phyloP scores from a whole-genome alignment of 2,113 vertebrate species.

The Alethe castanea region DNA sequence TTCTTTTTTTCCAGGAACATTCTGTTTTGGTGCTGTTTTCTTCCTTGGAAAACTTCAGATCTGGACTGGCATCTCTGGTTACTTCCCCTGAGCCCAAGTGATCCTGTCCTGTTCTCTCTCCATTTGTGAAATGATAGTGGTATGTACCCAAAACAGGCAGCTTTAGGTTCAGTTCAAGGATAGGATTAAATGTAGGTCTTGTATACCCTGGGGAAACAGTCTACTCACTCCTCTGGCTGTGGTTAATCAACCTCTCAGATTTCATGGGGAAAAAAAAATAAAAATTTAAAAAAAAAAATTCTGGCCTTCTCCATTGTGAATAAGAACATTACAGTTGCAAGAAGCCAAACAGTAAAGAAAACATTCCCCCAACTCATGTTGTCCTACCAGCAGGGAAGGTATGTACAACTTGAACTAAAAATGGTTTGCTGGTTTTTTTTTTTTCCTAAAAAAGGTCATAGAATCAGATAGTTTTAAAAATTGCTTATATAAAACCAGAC shows the following conservation, averaged over 20 bases:
- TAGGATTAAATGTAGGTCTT: background rate
- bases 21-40: background rate
- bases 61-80: background rate
- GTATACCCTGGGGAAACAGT: background rate
- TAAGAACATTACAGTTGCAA: background rate
- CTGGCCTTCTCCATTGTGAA: background rate
- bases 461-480: background rate
- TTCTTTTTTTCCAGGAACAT: background rate
- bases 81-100: background rate
- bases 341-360: conserved; percentile 29
- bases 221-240: background rate
- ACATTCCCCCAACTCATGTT: background rate
- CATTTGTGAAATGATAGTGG: background rate
- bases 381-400: background rate
- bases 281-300: background rate
- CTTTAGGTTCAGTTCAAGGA: background rate
- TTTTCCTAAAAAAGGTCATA: background rate
- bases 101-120: background rate
- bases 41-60: background rate
- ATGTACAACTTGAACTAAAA: background rate
- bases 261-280: background rate
- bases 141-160: background rate
- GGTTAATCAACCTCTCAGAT: conserved; percentile 7
- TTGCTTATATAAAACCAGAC: background rate
- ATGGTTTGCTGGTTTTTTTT: background rate